Base-by-base conservation (phyloP, 1,140 invertebrate genomes). In the Atta colombica region DNA sequence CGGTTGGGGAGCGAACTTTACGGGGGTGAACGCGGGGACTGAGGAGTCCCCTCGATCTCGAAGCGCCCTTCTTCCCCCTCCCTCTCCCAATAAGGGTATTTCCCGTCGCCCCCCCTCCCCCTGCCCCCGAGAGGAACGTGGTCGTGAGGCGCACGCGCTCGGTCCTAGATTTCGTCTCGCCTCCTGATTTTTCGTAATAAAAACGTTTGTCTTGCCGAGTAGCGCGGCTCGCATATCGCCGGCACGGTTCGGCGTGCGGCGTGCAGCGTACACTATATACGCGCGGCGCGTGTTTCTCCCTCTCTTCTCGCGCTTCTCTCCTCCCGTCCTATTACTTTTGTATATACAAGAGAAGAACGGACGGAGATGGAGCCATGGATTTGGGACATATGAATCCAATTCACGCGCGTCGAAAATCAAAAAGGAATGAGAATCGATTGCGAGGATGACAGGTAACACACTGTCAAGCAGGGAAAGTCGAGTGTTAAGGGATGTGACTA, bases 121-220 rank as follows among this genome's bases (percentile, higher is more conserved):
- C 39, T 0, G 8, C 45, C n/a, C 25, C 45, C 77, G 77, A 80
- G 53, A 14, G 66, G 21, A 39, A 14, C 14, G 35, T 31, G 14
- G 58, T 53, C 55, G 25, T 49, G 12, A 31, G 60, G 45, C 35
- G 88, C 91, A 92, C 90, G 81, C 89, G 91, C 90, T 91, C 82
- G 16, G 71, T 60, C 91, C 89, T 91, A 91, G 88, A 92, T 93
- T 92, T 92, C 91, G 89, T 93, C 87, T 93, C 90, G 90, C 77
- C 86, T 89, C 80, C 91, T 91, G 91, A 93, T 93, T 93, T 93
- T 92, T 92, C 91, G 87, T 92, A 93, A 93, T 93, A 93, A 93
- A 93, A 93, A 93, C 93, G 92, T 93, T 93, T 93, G 91, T 93
- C 93, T 92, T 89, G 88, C 77, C 88, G 74, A 92, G 89, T 90